Conservation (phyloP, 1,140 invertebrate species). For the Tetragonula clypearis region DNA sequence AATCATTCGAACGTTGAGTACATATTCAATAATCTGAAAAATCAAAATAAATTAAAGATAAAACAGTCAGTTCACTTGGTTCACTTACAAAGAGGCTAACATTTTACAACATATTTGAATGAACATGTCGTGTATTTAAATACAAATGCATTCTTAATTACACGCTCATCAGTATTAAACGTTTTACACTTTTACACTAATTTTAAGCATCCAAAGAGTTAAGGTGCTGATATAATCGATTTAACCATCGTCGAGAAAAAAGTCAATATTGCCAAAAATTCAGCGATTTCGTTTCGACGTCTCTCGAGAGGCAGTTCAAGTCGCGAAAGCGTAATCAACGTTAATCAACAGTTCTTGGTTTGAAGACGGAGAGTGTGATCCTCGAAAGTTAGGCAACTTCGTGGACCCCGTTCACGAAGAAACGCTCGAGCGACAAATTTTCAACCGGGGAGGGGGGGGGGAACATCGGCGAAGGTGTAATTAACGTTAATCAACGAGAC, state of each 20-base stretch:
- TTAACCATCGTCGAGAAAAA: too few species aligned
- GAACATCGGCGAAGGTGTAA: conserved; percentile 1
- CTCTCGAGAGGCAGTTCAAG: background rate
- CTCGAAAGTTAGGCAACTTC: conserved; percentile 24
- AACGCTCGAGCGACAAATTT: conserved; percentile 15
- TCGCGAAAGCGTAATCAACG: conserved; percentile 6
- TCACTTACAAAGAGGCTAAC: too few species aligned
- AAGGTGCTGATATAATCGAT: background rate
- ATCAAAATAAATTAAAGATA: too few species aligned
- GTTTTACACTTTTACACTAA: too few species aligned
- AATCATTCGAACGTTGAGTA: too few species aligned
- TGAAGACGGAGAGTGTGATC: background rate
- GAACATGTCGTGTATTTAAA: too few species aligned
- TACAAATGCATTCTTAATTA: too few species aligned
- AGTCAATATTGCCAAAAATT: background rate
- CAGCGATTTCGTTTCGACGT: background rate
- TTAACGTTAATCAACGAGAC: conserved; percentile 41
- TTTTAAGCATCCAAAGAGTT: too few species aligned
- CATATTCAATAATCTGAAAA: too few species aligned
- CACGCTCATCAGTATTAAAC: too few species aligned
- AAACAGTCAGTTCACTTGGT: too few species aligned
- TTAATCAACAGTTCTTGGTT: conserved; percentile 22
- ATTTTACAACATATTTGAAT: too few species aligned
- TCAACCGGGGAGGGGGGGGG: background rate
- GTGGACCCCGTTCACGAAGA: background rate